phyloP scores from a whole-genome alignment of 2,797 vertebrate genomes.

The Syngnathus rostellatus region DNA sequence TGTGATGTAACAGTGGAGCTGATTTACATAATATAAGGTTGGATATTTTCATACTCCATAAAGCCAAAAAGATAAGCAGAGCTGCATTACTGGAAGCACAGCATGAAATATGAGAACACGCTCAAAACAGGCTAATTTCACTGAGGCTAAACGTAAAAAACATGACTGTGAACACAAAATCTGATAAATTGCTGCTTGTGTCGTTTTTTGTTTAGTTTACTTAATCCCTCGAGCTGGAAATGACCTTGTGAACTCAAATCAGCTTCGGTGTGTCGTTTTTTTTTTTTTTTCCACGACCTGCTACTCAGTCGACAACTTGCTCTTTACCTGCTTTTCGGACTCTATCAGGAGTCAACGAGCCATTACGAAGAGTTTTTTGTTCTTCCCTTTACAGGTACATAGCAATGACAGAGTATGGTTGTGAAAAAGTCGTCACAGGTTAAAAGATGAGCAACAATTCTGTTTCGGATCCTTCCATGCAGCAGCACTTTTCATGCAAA shows the following conservation, averaged over 20 bases:
- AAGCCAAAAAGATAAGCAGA: not conserved
- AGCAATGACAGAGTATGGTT: too few relatives aligned
- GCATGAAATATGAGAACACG: not conserved
- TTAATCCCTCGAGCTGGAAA: conserved; percentile 71
- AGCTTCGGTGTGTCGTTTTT: conserved; percentile 39
- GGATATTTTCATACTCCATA: not conserved
- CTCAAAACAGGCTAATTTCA: not conserved
- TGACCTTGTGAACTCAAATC: conserved; percentile 71
- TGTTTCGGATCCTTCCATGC: conserved; percentile 51
- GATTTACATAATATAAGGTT: not conserved
- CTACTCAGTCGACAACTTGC: conserved; percentile 48
- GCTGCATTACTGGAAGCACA: not conserved
- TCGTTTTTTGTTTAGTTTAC: conserved; percentile 70
- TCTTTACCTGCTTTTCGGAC: conserved; percentile 40
- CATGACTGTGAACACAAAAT: conserved; percentile 15
- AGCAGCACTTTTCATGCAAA: conserved; percentile 54
- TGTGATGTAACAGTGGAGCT: not conserved
- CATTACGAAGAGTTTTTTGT: too few relatives aligned
- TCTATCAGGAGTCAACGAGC: conserved; percentile 16
- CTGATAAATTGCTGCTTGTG: conserved; percentile 76
- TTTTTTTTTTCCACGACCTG: conserved; percentile 27
- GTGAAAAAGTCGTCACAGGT: conserved; percentile 36
- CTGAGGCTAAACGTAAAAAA: conserved; percentile 5
- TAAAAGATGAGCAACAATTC: conserved; percentile 67
- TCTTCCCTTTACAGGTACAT: too few relatives aligned